Evolutionary conservation across 2,113 vertebrate genomes (phyloP).

Genomic region (Tachuris rubrigastra): DNA sequence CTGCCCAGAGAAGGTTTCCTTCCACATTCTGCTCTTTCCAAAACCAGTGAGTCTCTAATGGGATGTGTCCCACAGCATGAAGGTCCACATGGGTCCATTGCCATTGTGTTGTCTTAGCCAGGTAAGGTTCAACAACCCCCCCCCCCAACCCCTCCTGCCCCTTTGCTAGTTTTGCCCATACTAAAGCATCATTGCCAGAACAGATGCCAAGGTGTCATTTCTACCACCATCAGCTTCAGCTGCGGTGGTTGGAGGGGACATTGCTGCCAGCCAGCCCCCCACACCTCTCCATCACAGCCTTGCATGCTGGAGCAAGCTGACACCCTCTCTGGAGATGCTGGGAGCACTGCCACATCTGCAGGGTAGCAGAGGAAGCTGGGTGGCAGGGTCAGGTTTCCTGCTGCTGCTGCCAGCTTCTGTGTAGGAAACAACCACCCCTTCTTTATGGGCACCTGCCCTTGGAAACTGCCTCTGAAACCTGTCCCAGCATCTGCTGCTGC

Average conservation of each 20-base stretch:
- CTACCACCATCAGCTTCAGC: neutral
- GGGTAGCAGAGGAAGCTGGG: neutral
- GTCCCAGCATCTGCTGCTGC: accelerated
- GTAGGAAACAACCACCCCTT: neutral
- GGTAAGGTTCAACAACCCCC: neutral
- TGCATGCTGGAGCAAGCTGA: neutral
- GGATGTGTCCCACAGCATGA: neutral
- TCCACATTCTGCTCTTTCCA: neutral
- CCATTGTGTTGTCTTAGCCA: neutral
- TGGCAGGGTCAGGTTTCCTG: accelerated
- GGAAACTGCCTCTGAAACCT: neutral
- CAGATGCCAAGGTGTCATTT: neutral
- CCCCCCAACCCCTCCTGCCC: accelerated
- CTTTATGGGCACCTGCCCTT: neutral
- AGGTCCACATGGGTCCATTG: accelerated
- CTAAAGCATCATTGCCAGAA: neutral
- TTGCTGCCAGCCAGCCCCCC: neutral
- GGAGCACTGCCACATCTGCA: accelerated
- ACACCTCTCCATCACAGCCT: neutral
- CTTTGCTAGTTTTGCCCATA: neutral
- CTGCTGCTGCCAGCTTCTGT: neutral
- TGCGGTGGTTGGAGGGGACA: accelerated
- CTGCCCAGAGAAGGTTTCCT: neutral
- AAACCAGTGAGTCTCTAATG: neutral
- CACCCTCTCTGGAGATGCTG: accelerated